A percentile compares a stretch with the other conserved stretches of the same genome.
Evolutionary conservation across 2,888 invertebrate genomes (phyloP).

Genomic region (Leucozona laternaria): DNA sequence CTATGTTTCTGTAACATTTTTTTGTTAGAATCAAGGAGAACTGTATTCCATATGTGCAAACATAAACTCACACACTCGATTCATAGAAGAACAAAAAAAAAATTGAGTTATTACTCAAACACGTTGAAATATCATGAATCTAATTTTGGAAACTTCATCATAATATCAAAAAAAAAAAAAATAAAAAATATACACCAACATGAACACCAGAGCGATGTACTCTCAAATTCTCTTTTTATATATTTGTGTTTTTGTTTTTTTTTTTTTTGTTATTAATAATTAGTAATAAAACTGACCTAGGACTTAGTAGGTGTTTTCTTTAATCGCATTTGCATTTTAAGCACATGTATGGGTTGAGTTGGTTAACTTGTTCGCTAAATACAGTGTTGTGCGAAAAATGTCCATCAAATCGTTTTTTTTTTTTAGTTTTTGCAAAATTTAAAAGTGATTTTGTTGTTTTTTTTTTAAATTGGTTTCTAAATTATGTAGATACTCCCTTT

Average conservation of each 20-base stretch:
- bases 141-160: constrained; percentile 65
- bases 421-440: not conserved
- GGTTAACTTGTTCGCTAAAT: constrained; percentile 13
- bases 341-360: constrained; percentile 54
- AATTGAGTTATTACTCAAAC: constrained; percentile 6
- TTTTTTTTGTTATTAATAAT: constrained; percentile 28
- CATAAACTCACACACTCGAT: constrained; percentile 2
- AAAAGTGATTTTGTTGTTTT: too few relatives aligned
- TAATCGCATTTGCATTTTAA: constrained; percentile 52
- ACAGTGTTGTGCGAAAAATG: not conserved
- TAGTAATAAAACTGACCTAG: constrained; percentile 58
- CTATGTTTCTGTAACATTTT: constrained; percentile 2
- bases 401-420: not conserved
- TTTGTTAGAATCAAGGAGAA: not conserved
- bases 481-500: too few relatives aligned
- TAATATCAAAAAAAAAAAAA: constrained; percentile 28
- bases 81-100: not conserved
- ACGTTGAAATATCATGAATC: constrained; percentile 15
- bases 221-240: not conserved
- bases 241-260: not conserved
- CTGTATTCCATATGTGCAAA: constrained; percentile 19
- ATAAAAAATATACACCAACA: too few relatives aligned
- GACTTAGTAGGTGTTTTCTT: constrained; percentile 54
- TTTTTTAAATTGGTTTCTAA: too few relatives aligned
- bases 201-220: constrained; percentile 5